Evolutionary conservation across 2,797 vertebrate species (phyloP), one percentile per base, ranked within the genome.

Genomic region (Lindbergichthys nudifrons): DNA sequence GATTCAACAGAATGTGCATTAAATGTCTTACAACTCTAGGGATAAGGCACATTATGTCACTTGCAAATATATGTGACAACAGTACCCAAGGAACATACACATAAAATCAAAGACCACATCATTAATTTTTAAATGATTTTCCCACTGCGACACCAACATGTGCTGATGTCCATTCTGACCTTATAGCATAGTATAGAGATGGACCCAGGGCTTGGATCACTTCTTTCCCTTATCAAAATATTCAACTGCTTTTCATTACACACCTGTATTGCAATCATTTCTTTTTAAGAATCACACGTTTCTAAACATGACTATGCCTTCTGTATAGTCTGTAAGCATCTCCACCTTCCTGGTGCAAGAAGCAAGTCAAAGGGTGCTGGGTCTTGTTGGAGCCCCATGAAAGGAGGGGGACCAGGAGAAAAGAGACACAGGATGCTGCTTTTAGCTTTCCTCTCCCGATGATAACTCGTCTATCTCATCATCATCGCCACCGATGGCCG

Each of bases 391-490:
- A 81, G 76, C 47, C 73, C 79, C 72, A 84, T 81, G 70, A 73
- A 59, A 83, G 70, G 64, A 62, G 53, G 47, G 79, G 66, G 65
- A 82, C 57, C 66, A 65, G 68, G 70, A 71, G 65, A 50, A 84
- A 56, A 41, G 59, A 76, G 54, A 75, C 57, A 66, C 65, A 60
- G 26, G 42, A 47, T 51, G 39, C 7, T 45, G 18, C 48, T 69
- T 79, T 96, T 89, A 98, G 89, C 95, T 97, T 45, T 99, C 98
- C 70, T 99, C 98, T 2, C 97, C 98, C 0, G 98, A 99, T 63
- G 98, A 99, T 77, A 97, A 92, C 2, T 97, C 96, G 48, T 97
- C 98, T 10, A 99, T 97, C 90, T 99, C 98, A 72, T 99, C 98
- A 76, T 96, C 94, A 90, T 99, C 97, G 23, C 98, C 98, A 56